Percentiles rank a stretch among this genome's conserved stretches.
Conservation (phyloP, 2,888 invertebrate species). For the Pseudeuparius sepicola region DNA sequence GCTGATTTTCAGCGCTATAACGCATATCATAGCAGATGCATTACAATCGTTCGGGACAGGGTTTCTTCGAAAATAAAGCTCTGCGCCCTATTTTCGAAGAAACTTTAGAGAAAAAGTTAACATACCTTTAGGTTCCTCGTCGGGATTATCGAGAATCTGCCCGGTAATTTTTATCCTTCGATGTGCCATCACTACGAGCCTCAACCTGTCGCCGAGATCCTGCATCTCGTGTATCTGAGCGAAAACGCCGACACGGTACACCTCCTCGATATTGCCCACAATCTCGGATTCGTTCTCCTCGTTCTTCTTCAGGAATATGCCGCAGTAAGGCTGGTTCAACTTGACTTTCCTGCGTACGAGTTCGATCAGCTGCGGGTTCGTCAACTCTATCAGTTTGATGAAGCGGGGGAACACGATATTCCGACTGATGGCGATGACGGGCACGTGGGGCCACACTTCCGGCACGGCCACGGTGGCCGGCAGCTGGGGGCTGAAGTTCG, state of each 20-base stretch:
- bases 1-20: constrained; percentile 55
- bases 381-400: constrained; percentile 91
- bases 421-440: constrained; percentile 85
- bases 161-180: constrained; percentile 73
- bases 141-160: constrained; percentile 65
- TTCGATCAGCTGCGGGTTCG: constrained; percentile 79
- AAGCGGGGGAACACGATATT: constrained; percentile 97
- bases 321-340: constrained; percentile 93
- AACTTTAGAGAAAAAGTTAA: too few relatives aligned
- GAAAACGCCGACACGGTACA: constrained; percentile 88
- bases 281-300: constrained; percentile 83
- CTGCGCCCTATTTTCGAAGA: too few relatives aligned
- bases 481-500: constrained; percentile 46
- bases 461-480: constrained; percentile 90
- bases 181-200: constrained; percentile 92
- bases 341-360: constrained; percentile 87
- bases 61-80: neutral
- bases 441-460: constrained; percentile 93
- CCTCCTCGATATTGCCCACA: constrained; percentile 71
- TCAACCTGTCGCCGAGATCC: constrained; percentile 80
- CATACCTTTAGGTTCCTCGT: constrained; percentile 44
- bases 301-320: constrained; percentile 88
- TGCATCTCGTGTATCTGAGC: constrained; percentile 98
- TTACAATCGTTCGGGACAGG: neutral
- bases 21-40: constrained; percentile 10